Evolutionary conservation across 2,888 invertebrate species (phyloP).

Genomic region (Caenorhabditis zanzibari): DNA sequence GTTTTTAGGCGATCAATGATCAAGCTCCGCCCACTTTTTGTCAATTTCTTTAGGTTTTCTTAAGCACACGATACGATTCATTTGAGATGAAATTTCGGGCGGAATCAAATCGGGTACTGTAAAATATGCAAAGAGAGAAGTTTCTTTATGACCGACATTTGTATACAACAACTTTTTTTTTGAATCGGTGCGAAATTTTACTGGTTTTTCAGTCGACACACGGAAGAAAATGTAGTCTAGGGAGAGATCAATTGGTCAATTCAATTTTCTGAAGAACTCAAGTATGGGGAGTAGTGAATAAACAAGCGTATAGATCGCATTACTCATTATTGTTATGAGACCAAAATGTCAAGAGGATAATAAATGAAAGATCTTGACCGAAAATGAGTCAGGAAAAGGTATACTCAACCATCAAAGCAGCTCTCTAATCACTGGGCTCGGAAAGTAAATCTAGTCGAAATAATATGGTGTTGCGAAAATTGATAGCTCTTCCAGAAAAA

Average conservation of each 20-base stretch:
- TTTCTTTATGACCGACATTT: constrained; percentile 2
- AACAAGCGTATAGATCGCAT: too few species aligned
- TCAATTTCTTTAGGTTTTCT: constrained; percentile 4
- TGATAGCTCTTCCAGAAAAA: too few species aligned
- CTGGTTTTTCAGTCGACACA: constrained; percentile 8
- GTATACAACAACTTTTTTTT: neutral
- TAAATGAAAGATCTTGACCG: too few species aligned
- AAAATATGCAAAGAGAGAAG: constrained; percentile 18
- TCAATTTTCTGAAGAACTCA: too few species aligned
- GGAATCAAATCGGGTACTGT: constrained; percentile 1
- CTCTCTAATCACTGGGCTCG: too few species aligned
- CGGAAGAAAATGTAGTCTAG: neutral
- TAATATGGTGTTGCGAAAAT: too few species aligned
- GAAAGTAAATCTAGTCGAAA: too few species aligned
- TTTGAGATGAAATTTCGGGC: constrained; percentile 23
- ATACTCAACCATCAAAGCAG: too few species aligned
- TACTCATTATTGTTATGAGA: too few species aligned
- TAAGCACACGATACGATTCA: constrained; percentile 35
- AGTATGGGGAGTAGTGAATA: too few species aligned
- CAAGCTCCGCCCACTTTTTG: constrained; percentile 1
- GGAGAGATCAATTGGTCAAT: neutral
- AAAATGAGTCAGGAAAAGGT: too few species aligned
- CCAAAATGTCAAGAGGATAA: too few species aligned
- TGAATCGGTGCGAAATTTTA: constrained; percentile 11
- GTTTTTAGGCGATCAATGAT: constrained; percentile 27